phyloP scores from a whole-genome alignment of 2,888 invertebrate genomes.

The Troides helena region DNA sequence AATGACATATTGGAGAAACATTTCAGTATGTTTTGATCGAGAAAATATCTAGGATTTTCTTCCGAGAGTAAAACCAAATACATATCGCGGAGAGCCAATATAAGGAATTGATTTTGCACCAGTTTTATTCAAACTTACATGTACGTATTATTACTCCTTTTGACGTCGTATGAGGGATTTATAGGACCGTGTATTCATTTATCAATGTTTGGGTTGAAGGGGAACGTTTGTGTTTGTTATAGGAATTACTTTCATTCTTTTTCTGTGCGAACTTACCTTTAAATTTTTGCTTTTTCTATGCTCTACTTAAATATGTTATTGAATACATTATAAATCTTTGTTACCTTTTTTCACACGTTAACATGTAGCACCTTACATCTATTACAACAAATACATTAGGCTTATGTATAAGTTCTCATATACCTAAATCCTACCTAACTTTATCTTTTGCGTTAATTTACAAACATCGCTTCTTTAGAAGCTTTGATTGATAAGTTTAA shows the following conservation, averaged over 20 bases:
- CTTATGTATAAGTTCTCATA: background rate
- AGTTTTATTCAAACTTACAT: slow-evolving; percentile 37
- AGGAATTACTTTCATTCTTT: slow-evolving; percentile 12
- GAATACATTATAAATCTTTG: background rate
- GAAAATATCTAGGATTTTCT: slow-evolving; percentile 60
- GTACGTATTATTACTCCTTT: slow-evolving; percentile 30
- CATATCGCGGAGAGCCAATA: slow-evolving; percentile 59
- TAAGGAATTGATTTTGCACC: slow-evolving; percentile 56
- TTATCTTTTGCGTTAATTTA: background rate
- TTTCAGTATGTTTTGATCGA: slow-evolving; percentile 62
- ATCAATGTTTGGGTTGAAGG: slow-evolving; percentile 14
- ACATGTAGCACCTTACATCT: slow-evolving; percentile 1
- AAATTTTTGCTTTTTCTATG: background rate
- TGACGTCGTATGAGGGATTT: slow-evolving; percentile 28
- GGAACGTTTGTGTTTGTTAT: slow-evolving; percentile 16
- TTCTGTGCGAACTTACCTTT: slow-evolving; percentile 15
- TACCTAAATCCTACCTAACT: background rate
- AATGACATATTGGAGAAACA: slow-evolving; percentile 74
- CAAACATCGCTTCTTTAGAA: too few relatives aligned
- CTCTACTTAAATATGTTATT: background rate
- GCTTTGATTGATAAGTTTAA: too few relatives aligned
- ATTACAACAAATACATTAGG: slow-evolving; percentile 1
- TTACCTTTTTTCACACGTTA: background rate
- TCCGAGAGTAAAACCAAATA: slow-evolving; percentile 63
- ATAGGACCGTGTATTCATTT: slow-evolving; percentile 21